Percentiles rank a stretch among this genome's conserved stretches.
Conservation (phyloP, 1,140 invertebrate species). For the Brachionus calyciflorus region DNA sequence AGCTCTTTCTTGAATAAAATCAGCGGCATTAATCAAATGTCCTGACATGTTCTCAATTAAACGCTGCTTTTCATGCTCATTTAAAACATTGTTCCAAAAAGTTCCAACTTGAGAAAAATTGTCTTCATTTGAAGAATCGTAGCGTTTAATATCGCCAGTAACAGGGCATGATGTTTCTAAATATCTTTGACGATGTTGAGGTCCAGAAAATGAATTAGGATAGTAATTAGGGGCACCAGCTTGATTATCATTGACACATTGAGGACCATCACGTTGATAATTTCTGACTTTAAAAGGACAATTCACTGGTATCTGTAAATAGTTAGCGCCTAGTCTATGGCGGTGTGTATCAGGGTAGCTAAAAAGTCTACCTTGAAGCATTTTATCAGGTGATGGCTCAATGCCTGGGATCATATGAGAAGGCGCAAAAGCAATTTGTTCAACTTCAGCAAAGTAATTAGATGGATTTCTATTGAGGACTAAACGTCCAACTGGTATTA, state of each 20-base stretch:
- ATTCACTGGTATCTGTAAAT: constrained; percentile 87
- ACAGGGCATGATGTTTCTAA: background rate
- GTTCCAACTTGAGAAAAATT: constrained; percentile 39
- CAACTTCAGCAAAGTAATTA: constrained; percentile 89
- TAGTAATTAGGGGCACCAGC: constrained; percentile 84
- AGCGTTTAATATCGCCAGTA: constrained; percentile 11
- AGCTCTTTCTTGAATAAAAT: constrained; percentile 44
- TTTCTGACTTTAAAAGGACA: constrained; percentile 75
- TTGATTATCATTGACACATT: constrained; percentile 59
- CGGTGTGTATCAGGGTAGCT: constrained; percentile 90
- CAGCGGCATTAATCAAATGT: constrained; percentile 9
- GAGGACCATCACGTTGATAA: constrained; percentile 81
- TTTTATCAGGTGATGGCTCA: constrained; percentile 77
- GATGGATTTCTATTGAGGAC: constrained; percentile 69
- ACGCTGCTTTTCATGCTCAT: constrained; percentile 29
- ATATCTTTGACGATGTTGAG: constrained; percentile 57
- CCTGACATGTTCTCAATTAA: constrained; percentile 25
- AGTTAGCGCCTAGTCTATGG: constrained; percentile 87
- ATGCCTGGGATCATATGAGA: constrained; percentile 86
- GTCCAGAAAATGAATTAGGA: constrained; percentile 88
- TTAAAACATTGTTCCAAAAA: constrained; percentile 46
- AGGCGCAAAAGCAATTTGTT: constrained; percentile 89
- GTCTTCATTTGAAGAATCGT: constrained; percentile 27
- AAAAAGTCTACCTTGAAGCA: constrained; percentile 85
- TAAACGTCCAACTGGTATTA: constrained; percentile 85